Conservation (phyloP, 1,140 invertebrate genomes). For the Ptiloglossa arizonensis region DNA sequence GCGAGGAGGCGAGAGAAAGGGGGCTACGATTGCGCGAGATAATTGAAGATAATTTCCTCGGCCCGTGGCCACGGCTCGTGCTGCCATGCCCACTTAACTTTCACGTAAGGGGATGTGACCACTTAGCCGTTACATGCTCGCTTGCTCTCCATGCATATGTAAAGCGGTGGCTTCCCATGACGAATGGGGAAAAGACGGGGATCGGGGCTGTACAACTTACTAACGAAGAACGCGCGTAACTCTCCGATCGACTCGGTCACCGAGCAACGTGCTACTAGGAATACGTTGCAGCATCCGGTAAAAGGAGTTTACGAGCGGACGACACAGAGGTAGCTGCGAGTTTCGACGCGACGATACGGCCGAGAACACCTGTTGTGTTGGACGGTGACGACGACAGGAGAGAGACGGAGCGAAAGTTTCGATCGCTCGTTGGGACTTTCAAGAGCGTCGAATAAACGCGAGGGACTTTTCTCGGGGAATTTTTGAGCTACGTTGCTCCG, state of each 20-base stretch:
- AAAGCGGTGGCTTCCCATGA: slow-evolving; percentile 67
- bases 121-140: slow-evolving; percentile 76
- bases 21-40: slow-evolving; percentile 66
- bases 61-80: slow-evolving; percentile 71
- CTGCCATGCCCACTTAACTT: slow-evolving; percentile 77
- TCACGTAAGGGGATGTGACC: slow-evolving; percentile 77
- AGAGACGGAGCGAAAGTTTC: not conserved
- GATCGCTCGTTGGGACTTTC: not conserved
- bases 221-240: slow-evolving; percentile 19
- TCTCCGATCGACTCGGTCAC: not conserved
- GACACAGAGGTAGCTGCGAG: not conserved
- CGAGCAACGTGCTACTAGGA: not conserved
- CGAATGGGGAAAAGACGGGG: slow-evolving; percentile 59
- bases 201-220: slow-evolving; percentile 32
- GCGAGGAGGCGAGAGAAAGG: not conserved
- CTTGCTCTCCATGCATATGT: slow-evolving; percentile 72
- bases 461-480: not conserved
- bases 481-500: too few species aligned
- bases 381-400: not conserved
- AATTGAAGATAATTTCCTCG: slow-evolving; percentile 77
- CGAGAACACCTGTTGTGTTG: slow-evolving; percentile 11
- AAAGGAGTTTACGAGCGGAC: not conserved
- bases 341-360: not conserved
- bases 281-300: not conserved
- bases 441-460: not conserved